These are phyloP conservation scores for Ceuthmochares aereus DNA, from an alignment of 2,113 vertebrate species.

Conservation along the genomic window DNA sequence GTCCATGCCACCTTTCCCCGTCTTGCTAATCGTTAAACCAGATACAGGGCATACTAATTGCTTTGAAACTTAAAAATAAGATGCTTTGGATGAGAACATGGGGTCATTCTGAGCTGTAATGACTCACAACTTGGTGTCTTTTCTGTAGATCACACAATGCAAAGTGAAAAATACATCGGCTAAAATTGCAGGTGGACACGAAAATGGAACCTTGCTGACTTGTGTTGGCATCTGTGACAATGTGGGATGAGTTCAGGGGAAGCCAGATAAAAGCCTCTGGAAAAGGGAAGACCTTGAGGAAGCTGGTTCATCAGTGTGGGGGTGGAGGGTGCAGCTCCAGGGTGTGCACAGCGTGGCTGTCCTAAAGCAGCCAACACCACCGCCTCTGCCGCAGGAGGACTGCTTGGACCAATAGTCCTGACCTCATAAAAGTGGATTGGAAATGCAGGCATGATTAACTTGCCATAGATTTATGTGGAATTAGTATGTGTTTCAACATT, in stretches of 20 bases:
- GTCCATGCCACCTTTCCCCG: not conserved
- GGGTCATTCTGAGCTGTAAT: not conserved
- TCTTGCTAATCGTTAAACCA: not conserved
- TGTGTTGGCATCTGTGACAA: fast-evolving
- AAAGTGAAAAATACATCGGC: not conserved
- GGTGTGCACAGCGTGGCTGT: not conserved
- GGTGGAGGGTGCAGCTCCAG: not conserved
- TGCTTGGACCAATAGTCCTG: conserved; percentile 29
- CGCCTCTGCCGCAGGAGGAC: not conserved
- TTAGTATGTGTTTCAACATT: conserved; percentile 81
- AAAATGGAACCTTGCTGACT: not conserved
- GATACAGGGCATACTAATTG: not conserved
- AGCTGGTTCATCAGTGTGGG: fast-evolving
- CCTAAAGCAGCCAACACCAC: not conserved
- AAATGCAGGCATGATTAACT: conserved; percentile 84
- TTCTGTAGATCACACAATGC: not conserved
- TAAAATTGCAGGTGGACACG: not conserved
- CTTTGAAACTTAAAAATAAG: not conserved
- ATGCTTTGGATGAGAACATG: not conserved
- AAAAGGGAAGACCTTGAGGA: fast-evolving
- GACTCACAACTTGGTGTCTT: not conserved
- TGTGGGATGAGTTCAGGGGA: not conserved
- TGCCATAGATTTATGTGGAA: conserved; percentile 77
- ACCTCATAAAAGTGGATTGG: conserved; percentile 68
- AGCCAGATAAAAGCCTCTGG: not conserved